Conservation (phyloP, 1,140 invertebrate genomes). For the Solenopsis invicta region DNA sequence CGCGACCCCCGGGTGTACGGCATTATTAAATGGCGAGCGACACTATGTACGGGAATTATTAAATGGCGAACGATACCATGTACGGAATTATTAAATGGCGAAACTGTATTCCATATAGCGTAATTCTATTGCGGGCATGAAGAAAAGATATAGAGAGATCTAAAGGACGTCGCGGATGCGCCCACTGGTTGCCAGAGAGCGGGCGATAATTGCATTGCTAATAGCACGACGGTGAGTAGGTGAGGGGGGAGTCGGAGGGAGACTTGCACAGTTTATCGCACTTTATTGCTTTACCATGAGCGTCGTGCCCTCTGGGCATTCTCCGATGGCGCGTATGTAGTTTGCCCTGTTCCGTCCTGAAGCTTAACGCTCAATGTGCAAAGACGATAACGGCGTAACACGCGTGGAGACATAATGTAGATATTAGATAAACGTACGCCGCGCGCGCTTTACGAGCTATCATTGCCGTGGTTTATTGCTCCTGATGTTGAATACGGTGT, state of each 20-base stretch:
- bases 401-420: slow-evolving; percentile 19
- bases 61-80: background rate
- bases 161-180: slow-evolving; percentile 21
- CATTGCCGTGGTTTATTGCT: slow-evolving; percentile 35
- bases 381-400: slow-evolving; percentile 53
- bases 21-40: slow-evolving; percentile 28
- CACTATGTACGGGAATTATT: slow-evolving; percentile 1
- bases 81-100: slow-evolving; percentile 12
- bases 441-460: slow-evolving; percentile 1
- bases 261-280: slow-evolving; percentile 56
- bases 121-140: slow-evolving; percentile 3
- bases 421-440: slow-evolving; percentile 22
- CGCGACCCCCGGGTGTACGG: background rate
- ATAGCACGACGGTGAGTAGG: slow-evolving; percentile 56
- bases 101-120: background rate
- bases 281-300: slow-evolving; percentile 52
- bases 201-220: slow-evolving; percentile 64
- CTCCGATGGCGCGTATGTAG: slow-evolving; percentile 20
- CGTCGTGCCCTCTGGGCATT: slow-evolving; percentile 53
- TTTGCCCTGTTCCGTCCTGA: slow-evolving; percentile 16
- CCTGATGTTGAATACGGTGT: slow-evolving; percentile 12
- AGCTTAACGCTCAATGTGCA: slow-evolving; percentile 34
- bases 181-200: slow-evolving; percentile 1
- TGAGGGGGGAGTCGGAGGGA: too few species aligned
- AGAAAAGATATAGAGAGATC: slow-evolving; percentile 18